Base-by-base conservation (phyloP, 1,140 invertebrate species). In the Oreohelix idahoensis region DNA sequence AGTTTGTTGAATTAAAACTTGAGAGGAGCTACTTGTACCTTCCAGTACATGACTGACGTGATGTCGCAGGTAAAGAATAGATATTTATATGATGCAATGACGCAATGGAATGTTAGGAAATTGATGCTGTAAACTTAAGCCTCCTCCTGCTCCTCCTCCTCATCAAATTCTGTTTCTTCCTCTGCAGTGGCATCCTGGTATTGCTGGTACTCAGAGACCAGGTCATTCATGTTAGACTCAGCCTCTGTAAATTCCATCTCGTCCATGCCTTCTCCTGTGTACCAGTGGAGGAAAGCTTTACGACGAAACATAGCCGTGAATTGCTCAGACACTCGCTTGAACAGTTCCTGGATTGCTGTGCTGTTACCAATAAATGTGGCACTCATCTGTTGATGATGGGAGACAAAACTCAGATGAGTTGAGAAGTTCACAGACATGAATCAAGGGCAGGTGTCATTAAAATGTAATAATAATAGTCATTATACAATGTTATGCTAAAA, bases 301-400 rank as follows among this genome's bases (percentile, higher is more conserved):
- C 95, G 93, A 38, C 94, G 92, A 91, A 95, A 95, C 95, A 96
- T 96, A 1, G 95, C 94, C 81, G 89, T 87, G 83, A 87, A 87
- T 74, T 87, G 86, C 86, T 96, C 95, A 15, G 95, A 95, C 83
- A 96, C 95, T 69, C 96, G 93, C 90, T 96, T 96, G 91, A 96
- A 96, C 38, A 96, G 89, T 87, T 96, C 95, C 88, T 91, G 95
- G 45, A 76, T 76, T 1, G 74, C 74, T 4, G 74, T 76, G 45
- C 74, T 76, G 74, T 76, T 76, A 13, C 94, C 70, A 79, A 93
- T 88, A 87, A 98, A 97, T 5, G 97, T 98, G 17, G 96, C 95
- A 0, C 96, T 96, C 96, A 98, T 97, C 90, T 76, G 32, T 17
- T 8, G n/a, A 66, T 8, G 63, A 66, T 32, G 32, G 23, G 53